Conservation (phyloP, 2,888 invertebrate species). For the Hartigia nigra region DNA sequence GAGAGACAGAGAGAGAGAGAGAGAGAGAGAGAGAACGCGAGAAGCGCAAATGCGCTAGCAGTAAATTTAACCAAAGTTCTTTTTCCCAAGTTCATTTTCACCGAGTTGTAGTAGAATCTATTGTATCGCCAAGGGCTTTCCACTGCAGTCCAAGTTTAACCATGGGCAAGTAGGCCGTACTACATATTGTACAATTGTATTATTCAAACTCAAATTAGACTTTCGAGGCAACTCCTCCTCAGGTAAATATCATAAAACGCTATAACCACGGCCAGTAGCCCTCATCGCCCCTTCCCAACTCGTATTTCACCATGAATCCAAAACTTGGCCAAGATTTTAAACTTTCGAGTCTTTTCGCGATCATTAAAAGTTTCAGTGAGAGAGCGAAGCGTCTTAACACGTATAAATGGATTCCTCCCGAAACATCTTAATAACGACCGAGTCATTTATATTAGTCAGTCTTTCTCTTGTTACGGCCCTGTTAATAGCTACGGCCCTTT, state of each 20-base stretch:
- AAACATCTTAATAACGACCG: conserved; percentile 51
- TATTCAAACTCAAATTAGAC: conserved; percentile 38
- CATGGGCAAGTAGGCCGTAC: background rate
- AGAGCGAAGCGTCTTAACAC: conserved; percentile 51
- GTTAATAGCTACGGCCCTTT: conserved; percentile 14
- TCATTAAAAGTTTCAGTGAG: conserved; percentile 54
- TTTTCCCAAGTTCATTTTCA: background rate
- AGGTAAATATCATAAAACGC: conserved; percentile 48
- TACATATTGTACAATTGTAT: conserved; percentile 1
- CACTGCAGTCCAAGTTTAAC: background rate
- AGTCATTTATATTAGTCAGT: conserved; percentile 50
- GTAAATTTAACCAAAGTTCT: background rate
- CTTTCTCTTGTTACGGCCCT: conserved; percentile 33
- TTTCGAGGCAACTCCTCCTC: conserved; percentile 44
- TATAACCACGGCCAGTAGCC: conserved; percentile 27
- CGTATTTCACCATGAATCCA: conserved; percentile 4
- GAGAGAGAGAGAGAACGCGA: background rate
- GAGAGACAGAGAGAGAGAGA: background rate
- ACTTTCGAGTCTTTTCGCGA: conserved; percentile 43
- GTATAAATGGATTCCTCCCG: conserved; percentile 52
- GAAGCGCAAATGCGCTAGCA: background rate
- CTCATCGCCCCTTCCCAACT: background rate
- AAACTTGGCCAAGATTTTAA: conserved; percentile 52
- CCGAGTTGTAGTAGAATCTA: background rate
- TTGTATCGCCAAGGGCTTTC: background rate